Percentiles rank a stretch among this genome's conserved stretches.
Evolutionary conservation across 1,140 invertebrate species (phyloP).

Genomic region (Calycopis cecrops): DNA sequence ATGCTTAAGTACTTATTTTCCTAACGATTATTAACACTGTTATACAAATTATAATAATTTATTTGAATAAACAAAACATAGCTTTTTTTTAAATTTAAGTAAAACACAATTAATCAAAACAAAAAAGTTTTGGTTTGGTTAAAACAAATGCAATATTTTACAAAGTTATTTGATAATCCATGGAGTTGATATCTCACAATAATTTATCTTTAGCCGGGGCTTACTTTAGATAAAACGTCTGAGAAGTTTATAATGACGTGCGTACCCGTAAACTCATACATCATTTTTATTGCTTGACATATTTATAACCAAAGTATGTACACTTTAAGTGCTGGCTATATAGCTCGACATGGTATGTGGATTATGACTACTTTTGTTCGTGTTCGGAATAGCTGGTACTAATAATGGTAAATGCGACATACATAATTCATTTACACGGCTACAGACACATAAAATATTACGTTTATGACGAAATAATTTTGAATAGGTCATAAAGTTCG

Average conservation of each 20-base stretch:
- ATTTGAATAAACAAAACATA: too few species aligned
- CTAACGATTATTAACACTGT: too few species aligned
- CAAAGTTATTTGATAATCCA: neutral
- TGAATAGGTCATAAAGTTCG: too few species aligned
- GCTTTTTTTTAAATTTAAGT: too few species aligned
- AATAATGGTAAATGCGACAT: conserved; percentile 5
- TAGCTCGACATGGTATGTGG: conserved; percentile 5
- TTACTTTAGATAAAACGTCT: neutral
- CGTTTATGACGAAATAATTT: too few species aligned
- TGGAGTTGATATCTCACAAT: neutral
- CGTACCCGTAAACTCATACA: conserved; percentile 25
- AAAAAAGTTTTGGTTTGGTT: neutral
- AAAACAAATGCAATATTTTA: neutral
- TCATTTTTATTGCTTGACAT: conserved; percentile 30
- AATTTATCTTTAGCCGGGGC: neutral
- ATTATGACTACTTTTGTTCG: neutral
- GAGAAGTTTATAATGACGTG: conserved; percentile 27
- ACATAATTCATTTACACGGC: neutral
- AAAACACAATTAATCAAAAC: too few species aligned
- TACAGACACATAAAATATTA: neutral
- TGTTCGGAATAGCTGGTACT: conserved; percentile 3
- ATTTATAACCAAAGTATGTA: conserved; percentile 17
- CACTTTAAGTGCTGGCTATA: conserved; percentile 5
- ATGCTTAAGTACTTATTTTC: too few species aligned
- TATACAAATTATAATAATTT: too few species aligned